phyloP scores from a whole-genome alignment of 2,113 vertebrate species.

The Clupea harengus region DNA sequence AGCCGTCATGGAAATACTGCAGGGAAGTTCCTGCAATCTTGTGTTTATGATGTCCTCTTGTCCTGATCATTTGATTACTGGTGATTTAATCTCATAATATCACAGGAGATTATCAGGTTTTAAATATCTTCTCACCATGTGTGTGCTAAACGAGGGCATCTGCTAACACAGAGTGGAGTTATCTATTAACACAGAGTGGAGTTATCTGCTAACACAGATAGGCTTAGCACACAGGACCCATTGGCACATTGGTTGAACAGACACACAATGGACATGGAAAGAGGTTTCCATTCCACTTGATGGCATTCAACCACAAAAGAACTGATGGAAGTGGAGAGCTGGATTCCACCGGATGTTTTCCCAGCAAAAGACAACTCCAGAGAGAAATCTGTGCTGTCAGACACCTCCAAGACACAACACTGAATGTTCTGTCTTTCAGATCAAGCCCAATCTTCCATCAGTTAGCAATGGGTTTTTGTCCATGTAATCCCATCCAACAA shows the following conservation, averaged over 20 bases:
- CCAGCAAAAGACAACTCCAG: neutral
- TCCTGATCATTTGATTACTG: neutral
- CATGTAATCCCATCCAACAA: too few species aligned
- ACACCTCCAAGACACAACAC: neutral
- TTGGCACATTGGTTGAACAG: conserved; percentile 40
- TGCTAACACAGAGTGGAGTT: conserved; percentile 15
- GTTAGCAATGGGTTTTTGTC: too few species aligned
- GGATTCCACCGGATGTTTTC: neutral
- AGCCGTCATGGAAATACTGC: too few species aligned
- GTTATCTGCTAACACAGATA: conserved; percentile 24
- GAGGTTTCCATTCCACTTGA: conserved; percentile 33
- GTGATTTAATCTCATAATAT: conserved; percentile 40
- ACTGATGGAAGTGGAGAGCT: conserved; percentile 19
- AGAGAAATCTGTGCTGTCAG: too few species aligned
- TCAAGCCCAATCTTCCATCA: too few species aligned
- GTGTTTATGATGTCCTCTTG: neutral
- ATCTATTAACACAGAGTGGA: conserved; percentile 18
- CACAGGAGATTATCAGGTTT: conserved; percentile 44
- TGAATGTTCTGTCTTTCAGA: neutral
- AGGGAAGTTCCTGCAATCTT: neutral
- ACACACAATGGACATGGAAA: neutral
- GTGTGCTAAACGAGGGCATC: conserved; percentile 27
- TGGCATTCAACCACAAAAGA: conserved; percentile 32
- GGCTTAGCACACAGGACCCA: conserved; percentile 14
- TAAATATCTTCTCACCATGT: conserved; percentile 32